phyloP scores from a whole-genome alignment of 2,113 vertebrate genomes.

The Pithys albifrons region DNA sequence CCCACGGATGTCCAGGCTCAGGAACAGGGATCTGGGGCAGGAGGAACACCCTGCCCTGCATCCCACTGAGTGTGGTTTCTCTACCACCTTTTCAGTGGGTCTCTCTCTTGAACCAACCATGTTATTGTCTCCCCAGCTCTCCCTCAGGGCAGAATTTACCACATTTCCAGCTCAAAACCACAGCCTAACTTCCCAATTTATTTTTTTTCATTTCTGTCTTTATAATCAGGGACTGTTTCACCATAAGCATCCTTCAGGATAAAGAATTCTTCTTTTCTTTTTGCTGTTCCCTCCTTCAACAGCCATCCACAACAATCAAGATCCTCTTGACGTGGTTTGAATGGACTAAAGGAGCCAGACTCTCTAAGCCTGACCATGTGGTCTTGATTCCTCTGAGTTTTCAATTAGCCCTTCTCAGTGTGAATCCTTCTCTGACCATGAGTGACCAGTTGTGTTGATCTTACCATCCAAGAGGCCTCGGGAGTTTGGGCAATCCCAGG shows the following conservation, averaged over 20 bases:
- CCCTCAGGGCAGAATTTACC: too few relatives aligned
- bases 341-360: background rate
- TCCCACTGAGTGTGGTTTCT: too few relatives aligned
- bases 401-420: background rate
- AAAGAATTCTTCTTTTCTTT: background rate
- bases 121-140: background rate
- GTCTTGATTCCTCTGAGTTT: background rate
- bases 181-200: background rate
- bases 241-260: background rate
- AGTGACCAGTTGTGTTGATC: background rate
- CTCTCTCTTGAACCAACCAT: background rate
- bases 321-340: background rate
- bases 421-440: background rate
- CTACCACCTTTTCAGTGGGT: background rate
- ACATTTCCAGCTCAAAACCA: background rate
- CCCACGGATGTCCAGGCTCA: rapidly evolving
- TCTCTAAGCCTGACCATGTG: rapidly evolving
- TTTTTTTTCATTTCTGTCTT: background rate
- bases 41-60: background rate
- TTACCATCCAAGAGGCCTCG: background rate
- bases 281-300: background rate
- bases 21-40: background rate
- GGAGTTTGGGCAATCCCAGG: background rate
- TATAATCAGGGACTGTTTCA: background rate
- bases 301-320: background rate